Conservation (phyloP, 2,888 invertebrate species). For the Pammene aurita region DNA sequence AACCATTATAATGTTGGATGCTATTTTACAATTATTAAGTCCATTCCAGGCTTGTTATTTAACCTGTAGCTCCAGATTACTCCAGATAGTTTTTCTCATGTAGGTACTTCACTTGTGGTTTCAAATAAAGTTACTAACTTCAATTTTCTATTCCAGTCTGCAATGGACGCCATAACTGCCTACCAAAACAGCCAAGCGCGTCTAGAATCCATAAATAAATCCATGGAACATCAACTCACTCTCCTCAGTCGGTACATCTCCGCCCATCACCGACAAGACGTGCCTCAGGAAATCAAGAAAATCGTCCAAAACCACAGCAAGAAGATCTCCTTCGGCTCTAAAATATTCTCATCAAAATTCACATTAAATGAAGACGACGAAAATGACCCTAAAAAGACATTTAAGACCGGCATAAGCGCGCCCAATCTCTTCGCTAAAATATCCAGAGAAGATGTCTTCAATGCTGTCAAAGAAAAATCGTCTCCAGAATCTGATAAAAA, state of each 20-base stretch:
- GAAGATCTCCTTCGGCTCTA: constrained; percentile 71
- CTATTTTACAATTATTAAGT: too few relatives aligned
- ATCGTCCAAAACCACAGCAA: constrained; percentile 86
- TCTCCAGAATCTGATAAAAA: constrained; percentile 62
- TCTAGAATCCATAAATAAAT: constrained; percentile 88
- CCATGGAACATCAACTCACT: constrained; percentile 88
- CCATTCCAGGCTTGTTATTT: too few relatives aligned
- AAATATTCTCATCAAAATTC: constrained; percentile 72
- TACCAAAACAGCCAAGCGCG: constrained; percentile 85
- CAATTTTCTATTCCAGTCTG: constrained; percentile 68
- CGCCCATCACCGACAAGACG: constrained; percentile 85
- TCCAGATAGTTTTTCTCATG: too few relatives aligned
- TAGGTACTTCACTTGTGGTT: too few relatives aligned
- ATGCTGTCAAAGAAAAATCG: constrained; percentile 51
- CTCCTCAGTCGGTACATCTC: constrained; percentile 89
- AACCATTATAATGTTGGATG: too few relatives aligned
- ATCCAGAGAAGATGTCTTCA: constrained; percentile 59
- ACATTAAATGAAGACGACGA: constrained; percentile 68
- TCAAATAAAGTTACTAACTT: background rate
- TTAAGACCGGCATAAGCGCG: constrained; percentile 69
- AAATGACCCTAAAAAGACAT: constrained; percentile 66
- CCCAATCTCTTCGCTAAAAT: constrained; percentile 76
- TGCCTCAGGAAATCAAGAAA: constrained; percentile 89
- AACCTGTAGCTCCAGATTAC: too few relatives aligned
- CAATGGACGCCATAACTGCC: constrained; percentile 86